phyloP scores from a whole-genome alignment of 2,797 vertebrate genomes.

The Artibeus lituratus region DNA sequence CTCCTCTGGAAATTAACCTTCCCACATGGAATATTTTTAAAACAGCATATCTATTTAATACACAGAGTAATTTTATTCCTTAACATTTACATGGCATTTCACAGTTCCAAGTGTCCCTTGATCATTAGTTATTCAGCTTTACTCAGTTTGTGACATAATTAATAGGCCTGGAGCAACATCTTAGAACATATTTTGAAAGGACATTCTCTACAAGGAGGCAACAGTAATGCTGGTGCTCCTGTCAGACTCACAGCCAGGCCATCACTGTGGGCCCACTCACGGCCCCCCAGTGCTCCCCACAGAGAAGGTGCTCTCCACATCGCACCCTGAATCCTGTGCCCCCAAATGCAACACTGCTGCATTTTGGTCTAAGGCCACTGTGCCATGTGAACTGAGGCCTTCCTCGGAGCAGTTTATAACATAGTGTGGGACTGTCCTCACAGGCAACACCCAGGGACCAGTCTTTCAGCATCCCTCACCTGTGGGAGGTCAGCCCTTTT shows the following conservation, averaged over 20 bases:
- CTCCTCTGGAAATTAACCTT: neutral
- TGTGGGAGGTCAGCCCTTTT: neutral
- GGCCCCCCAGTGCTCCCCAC: rapidly evolving
- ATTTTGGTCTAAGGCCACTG: neutral
- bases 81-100: conserved; percentile 68
- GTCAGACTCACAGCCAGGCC: neutral
- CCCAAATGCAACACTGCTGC: neutral
- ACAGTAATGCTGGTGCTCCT: neutral
- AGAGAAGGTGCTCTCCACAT: neutral
- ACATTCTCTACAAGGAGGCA: conserved; percentile 28
- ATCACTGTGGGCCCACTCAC: neutral
- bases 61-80: conserved; percentile 51
- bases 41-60: conserved; percentile 14
- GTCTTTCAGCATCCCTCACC: neutral
- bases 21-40: neutral
- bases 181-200: conserved; percentile 64
- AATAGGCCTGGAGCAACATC: conserved; percentile 5
- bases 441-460: neutral
- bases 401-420: neutral
- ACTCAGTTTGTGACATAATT: conserved; percentile 51
- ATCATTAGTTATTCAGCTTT: conserved; percentile 71
- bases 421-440: neutral
- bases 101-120: neutral
- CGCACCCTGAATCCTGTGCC: neutral
- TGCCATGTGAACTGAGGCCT: neutral